A percentile compares a stretch with the other conserved stretches of the same genome.
Evolutionary conservation across 2,888 invertebrate species (phyloP).

Genomic region (Zelleria hepariella): DNA sequence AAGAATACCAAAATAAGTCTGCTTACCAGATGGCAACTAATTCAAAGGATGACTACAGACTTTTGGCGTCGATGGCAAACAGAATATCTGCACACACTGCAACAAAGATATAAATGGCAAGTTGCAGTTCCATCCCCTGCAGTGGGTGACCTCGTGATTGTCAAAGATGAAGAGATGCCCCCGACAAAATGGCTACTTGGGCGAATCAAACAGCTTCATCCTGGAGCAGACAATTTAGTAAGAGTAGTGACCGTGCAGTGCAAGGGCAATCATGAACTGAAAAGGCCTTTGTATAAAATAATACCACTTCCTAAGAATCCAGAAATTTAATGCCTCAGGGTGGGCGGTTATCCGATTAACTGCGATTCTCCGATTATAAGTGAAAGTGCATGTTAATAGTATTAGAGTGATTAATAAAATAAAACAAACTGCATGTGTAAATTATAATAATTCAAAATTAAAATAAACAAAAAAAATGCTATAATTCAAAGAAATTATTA

Average conservation of each 20-base stretch:
- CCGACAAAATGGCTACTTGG: conserved; percentile 2
- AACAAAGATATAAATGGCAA: conserved; percentile 4
- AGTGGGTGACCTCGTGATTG: neutral
- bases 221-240: neutral
- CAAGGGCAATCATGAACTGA: neutral
- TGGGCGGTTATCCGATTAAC: neutral
- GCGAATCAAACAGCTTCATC: neutral
- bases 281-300: neutral
- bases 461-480: too few species aligned
- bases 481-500: too few species aligned
- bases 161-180: neutral
- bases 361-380: too few species aligned
- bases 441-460: too few species aligned
- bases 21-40: conserved; percentile 1
- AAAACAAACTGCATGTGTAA: too few species aligned
- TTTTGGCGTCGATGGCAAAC: neutral
- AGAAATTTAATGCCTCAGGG: neutral
- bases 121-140: neutral
- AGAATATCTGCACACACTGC: conserved; percentile 1
- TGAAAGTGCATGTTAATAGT: too few species aligned
- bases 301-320: neutral
- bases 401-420: too few species aligned
- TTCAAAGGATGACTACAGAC: neutral
- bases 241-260: conserved; percentile 5
- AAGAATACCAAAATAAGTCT: neutral